phyloP scores from a whole-genome alignment of 1,140 invertebrate species.

The Ostrea denselamellosa region DNA sequence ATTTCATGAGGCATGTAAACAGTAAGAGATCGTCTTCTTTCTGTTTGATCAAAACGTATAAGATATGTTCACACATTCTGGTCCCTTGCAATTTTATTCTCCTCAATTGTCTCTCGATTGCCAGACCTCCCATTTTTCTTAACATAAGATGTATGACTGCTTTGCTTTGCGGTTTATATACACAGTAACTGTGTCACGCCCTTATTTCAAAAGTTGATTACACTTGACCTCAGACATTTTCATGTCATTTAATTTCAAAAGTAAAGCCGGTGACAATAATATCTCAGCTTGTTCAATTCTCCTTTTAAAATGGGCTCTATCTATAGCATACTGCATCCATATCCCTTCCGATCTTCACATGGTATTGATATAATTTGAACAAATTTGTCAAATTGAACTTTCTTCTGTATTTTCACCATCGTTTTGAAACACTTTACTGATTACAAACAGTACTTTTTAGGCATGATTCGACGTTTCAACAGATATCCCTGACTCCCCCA shows the following conservation, averaged over 20 bases:
- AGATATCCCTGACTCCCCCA: too few species aligned
- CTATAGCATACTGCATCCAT: slow-evolving; percentile 44
- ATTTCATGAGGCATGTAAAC: slow-evolving; percentile 15
- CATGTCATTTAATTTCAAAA: slow-evolving; percentile 26
- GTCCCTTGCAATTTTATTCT: slow-evolving; percentile 14
- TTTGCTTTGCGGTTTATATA: not conserved
- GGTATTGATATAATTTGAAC: slow-evolving; percentile 25
- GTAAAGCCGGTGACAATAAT: slow-evolving; percentile 15
- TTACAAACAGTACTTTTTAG: not conserved
- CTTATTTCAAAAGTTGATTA: not conserved
- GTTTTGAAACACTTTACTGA: not conserved
- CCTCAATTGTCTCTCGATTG: slow-evolving; percentile 27
- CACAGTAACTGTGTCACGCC: not conserved
- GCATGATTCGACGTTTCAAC: too few species aligned
- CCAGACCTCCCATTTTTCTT: not conserved
- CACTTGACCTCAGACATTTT: slow-evolving; percentile 37
- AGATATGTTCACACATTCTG: slow-evolving; percentile 2
- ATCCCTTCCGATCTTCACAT: slow-evolving; percentile 36
- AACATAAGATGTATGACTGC: not conserved
- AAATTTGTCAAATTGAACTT: slow-evolving; percentile 39
- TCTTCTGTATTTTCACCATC: slow-evolving; percentile 8
- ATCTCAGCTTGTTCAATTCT: slow-evolving; percentile 32
- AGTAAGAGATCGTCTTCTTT: not conserved
- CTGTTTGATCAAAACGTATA: not conserved
- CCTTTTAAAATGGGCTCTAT: slow-evolving; percentile 43